Evolutionary conservation across 92 coral and sea anemone genomes (phyloP).

Genomic region (Epizoanthus fatuus): DNA sequence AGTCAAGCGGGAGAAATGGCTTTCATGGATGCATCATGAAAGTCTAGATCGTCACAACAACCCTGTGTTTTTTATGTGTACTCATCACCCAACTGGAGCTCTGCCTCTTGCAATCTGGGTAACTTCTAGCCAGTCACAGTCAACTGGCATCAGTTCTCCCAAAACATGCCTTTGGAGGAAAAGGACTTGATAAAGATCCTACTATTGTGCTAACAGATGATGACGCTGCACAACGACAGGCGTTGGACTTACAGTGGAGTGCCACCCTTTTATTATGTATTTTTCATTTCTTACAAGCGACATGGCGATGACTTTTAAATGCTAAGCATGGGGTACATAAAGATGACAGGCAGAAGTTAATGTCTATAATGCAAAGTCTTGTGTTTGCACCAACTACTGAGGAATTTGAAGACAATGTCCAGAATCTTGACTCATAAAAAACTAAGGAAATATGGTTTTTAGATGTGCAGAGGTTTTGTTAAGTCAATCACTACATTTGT

Average conservation of each 20-base stretch:
- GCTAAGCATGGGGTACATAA: constrained; percentile 42
- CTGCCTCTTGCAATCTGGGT: constrained; percentile 61
- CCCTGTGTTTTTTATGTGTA: constrained; percentile 64
- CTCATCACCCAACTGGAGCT: constrained; percentile 67
- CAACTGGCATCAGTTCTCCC: constrained; percentile 47
- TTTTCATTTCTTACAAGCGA: constrained; percentile 73
- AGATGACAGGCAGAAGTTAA: constrained; percentile 57
- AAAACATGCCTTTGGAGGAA: constrained; percentile 69
- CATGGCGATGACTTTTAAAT: constrained; percentile 72
- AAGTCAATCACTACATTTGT: no score
- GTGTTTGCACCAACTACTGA: constrained; percentile 54
- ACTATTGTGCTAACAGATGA: constrained; percentile 63
- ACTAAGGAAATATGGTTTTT: no score
- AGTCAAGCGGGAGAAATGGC: constrained; percentile 72
- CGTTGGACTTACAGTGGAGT: constrained; percentile 45
- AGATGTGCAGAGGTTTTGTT: no score
- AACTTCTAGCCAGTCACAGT: constrained; percentile 62
- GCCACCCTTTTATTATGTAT: constrained; percentile 61
- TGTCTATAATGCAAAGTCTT: constrained; percentile 56
- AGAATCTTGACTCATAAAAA: neutral
- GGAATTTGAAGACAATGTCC: constrained; percentile 45
- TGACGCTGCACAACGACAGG: constrained; percentile 49
- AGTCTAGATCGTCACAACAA: constrained; percentile 73
- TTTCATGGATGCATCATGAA: constrained; percentile 68
- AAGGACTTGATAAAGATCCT: constrained; percentile 51